Evolutionary conservation across 2,888 invertebrate species (phyloP), one percentile per base, ranked within the genome.

Genomic region (Drosophila multiciliata): DNA sequence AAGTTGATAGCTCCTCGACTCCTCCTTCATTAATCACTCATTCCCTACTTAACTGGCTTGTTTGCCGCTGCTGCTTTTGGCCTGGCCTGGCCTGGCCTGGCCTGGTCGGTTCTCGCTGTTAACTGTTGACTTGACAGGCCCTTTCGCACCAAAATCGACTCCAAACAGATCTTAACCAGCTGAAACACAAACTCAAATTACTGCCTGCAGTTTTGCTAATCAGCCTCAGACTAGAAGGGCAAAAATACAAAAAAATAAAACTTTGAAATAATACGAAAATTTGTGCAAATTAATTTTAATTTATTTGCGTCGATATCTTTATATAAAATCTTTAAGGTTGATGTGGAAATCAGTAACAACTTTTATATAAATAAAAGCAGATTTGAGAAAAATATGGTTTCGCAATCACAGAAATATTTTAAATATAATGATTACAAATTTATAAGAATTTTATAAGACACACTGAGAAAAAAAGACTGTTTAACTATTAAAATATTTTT

Each of bases 1-100:
- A 90, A 83, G 87, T 88, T 86, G 83, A 90, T 88, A 75, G 83
- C 71, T 73, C 75, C 67, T 73, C 38, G 55, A 55, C 78, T 68
- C 82, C 82, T 81, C 87, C 80, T 75, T 78, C 87, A 87, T 87
- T 87, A 90, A 90, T 87, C 87, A 87, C 83, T 87, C 87, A 87
- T 86, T 88, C 74, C 77, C 71, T 69, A 78, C 89, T 90, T 87
- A 88, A 90, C 87, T 81, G 83, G 83, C 73, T 78, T 84, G 79
- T 89, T 74, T 75, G 45, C 11, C 6, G n/a, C n/a, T 23, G 17
- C 49, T 52, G 50, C 29, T 29, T 6, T 8, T 48, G 23, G 45
- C 12, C 48, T 48, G 48, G 23, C 6, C 48, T 48, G 48, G 23
- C 6, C n/a, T 52, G 50, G 20, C 17, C 36, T 36, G 35, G 7